Evolutionary conservation across 2,797 vertebrate genomes (phyloP), one percentile per base, ranked within the genome.

Genomic region (Odontamblyopus lacepedii): DNA sequence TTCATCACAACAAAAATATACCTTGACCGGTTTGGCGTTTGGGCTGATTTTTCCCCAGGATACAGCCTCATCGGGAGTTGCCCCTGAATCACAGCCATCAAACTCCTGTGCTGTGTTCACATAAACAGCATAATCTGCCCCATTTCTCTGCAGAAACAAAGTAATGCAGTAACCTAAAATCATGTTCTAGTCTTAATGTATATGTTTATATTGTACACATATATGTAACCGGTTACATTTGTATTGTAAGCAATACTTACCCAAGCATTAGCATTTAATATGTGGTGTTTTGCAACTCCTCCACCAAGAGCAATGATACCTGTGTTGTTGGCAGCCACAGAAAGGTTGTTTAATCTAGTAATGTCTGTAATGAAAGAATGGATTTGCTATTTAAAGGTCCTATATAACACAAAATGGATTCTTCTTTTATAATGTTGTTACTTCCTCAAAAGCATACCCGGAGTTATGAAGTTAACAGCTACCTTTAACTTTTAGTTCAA

Each of bases 41-140:
- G 83, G 18, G 11, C 92, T 91, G 84, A 97, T 96, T 85, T 97
- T 97, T 13, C 95, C 95, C 96, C 96, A 97, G 32, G 96, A 95
- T 11, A 96, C 92, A 0, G 95, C 96, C 71, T 96, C 95, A 0
- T 96, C 95, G 0, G 95, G 95, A 65, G 87, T 87, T 0, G 96
- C 96, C 0, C 96, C 96, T 0, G 95, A 94, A 71, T 97, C 96
- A 0, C 94, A 97, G 29, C 96, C 96, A 1, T 97, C 96, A 23
- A 95, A 96, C 78, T 96, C 96, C 85, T 96, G 95, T 3, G 93
- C 96, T 0, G 95, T 96, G 90, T 96, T 97, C 60, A 97, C 92
- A 19, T 90, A 97, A 57, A 96, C 95, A 0, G 92, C 89, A 32
- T 93, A 96, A 53, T 96, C 93, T 0, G 96, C 96, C 0, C 96